Conservation (phyloP, 2,888 invertebrate genomes). For the Drosophila colorata region DNA sequence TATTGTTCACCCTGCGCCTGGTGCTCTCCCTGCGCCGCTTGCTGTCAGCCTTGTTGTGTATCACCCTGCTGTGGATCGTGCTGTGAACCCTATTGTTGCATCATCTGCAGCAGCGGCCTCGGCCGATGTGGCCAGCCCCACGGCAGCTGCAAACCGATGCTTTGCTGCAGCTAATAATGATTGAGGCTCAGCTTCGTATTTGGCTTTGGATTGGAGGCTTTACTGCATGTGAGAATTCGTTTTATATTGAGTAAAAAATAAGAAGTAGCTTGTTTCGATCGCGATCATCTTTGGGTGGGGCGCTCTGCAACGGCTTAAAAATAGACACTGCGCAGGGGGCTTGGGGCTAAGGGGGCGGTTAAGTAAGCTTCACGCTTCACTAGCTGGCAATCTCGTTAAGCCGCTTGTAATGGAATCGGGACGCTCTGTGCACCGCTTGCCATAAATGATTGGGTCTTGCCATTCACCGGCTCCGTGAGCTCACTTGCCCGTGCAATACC, state of each 20-base stretch:
- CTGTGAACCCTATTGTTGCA: background rate
- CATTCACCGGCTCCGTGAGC: constrained; percentile 14
- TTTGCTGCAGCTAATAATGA: too few relatives aligned
- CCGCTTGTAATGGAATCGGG: constrained; percentile 64
- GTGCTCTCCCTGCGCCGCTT: background rate
- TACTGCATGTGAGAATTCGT: constrained; percentile 8
- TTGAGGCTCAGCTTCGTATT: background rate
- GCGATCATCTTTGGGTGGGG: constrained; percentile 20
- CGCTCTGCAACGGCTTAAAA: constrained; percentile 15
- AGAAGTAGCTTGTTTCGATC: constrained; percentile 1
- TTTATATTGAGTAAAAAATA: background rate
- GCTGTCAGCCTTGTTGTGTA: background rate
- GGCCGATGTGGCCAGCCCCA: background rate
- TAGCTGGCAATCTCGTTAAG: constrained; percentile 64
- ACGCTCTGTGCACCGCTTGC: constrained; percentile 37
- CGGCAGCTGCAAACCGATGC: background rate
- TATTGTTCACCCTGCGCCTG: background rate
- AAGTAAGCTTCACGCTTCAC: constrained; percentile 58
- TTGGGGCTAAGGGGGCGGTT: background rate
- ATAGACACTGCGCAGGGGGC: constrained; percentile 10
- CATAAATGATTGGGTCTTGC: constrained; percentile 70
- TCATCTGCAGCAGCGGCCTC: constrained; percentile 4
- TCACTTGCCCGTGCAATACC: constrained; percentile 28
- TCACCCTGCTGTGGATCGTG: constrained; percentile 1
- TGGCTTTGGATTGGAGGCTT: background rate